These are phyloP conservation scores for Diadromus collaris DNA, from an alignment of 2,888 invertebrate species.

Conservation along the genomic window DNA sequence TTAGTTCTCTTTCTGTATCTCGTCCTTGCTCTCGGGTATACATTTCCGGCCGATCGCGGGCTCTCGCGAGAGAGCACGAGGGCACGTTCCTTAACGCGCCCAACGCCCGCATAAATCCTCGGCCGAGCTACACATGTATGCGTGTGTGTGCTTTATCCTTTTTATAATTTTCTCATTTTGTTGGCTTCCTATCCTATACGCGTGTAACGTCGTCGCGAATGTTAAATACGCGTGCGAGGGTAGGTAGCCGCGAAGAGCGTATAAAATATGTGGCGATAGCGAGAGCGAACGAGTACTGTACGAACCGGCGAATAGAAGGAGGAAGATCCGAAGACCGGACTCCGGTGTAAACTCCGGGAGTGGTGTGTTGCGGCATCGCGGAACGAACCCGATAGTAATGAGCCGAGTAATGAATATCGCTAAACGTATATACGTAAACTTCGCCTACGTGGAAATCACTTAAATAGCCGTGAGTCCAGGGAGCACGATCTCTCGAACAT, in stretches of 20 bases:
- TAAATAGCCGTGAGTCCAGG: slow-evolving; percentile 58
- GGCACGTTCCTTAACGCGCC: slow-evolving; percentile 63
- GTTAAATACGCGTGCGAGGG: slow-evolving; percentile 63
- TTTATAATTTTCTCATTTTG: slow-evolving; percentile 47
- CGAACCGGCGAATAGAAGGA: slow-evolving; percentile 19
- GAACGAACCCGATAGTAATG: slow-evolving; percentile 65
- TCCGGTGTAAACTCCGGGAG: slow-evolving; percentile 44
- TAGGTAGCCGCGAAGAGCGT: slow-evolving; percentile 55
- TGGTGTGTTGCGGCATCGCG: slow-evolving; percentile 11
- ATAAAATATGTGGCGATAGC: slow-evolving; percentile 66
- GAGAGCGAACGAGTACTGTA: slow-evolving; percentile 51
- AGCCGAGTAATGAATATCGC: slow-evolving; percentile 71
- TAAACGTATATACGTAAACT: slow-evolving; percentile 65
- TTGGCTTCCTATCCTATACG: slow-evolving; percentile 30
- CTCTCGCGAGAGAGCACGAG: slow-evolving; percentile 70
- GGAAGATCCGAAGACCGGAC: slow-evolving; percentile 43
- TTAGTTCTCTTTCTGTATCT: slow-evolving; percentile 36
- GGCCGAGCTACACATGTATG: slow-evolving; percentile 46
- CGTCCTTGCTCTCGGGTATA: slow-evolving; percentile 68
- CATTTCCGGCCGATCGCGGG: slow-evolving; percentile 77
- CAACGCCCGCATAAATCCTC: slow-evolving; percentile 69
- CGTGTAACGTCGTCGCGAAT: slow-evolving; percentile 65
- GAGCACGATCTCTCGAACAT: slow-evolving; percentile 4
- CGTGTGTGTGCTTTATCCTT: slow-evolving; percentile 55
- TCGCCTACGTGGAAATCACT: slow-evolving; percentile 67